Percentiles rank a stretch among this genome's conserved stretches.
Evolutionary conservation across 2,888 invertebrate genomes (phyloP).

Genomic region (Coenonympha arcania): DNA sequence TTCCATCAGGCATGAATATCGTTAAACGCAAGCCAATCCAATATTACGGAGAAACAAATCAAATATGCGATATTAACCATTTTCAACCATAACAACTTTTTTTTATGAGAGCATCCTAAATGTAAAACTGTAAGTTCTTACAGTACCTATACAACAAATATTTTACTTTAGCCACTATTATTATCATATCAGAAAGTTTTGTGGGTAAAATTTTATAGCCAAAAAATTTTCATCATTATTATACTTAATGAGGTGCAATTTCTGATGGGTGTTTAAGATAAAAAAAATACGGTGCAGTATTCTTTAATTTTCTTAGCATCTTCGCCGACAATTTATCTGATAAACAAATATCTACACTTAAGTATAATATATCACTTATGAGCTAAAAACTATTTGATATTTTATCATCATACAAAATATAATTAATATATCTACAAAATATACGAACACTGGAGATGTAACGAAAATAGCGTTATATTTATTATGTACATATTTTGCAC

Average conservation of each 20-base stretch:
- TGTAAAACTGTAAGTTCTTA: neutral
- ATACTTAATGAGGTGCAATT: too few relatives aligned
- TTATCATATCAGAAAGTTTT: neutral
- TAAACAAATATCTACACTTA: neutral
- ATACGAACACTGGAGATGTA: neutral
- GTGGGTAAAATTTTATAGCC: neutral
- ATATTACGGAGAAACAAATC: too few relatives aligned
- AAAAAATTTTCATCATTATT: neutral
- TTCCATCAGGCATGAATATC: too few relatives aligned
- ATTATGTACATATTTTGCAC: too few relatives aligned
- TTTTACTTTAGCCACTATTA: conserved; percentile 2
- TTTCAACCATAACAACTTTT: neutral
- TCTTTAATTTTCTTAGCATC: neutral
- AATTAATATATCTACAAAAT: neutral
- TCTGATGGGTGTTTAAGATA: conserved; percentile 1
- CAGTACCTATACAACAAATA: too few relatives aligned
- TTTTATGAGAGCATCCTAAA: conserved; percentile 4
- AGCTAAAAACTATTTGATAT: conserved; percentile 1
- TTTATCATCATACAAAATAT: neutral
- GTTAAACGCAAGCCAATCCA: too few relatives aligned
- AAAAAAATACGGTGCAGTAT: neutral
- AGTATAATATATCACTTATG: neutral
- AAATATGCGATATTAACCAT: too few relatives aligned
- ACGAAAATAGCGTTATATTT: too few relatives aligned
- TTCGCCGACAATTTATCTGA: too few relatives aligned